phyloP scores from a whole-genome alignment of 2,113 vertebrate species.

The Chaenocephalus aceratus region DNA sequence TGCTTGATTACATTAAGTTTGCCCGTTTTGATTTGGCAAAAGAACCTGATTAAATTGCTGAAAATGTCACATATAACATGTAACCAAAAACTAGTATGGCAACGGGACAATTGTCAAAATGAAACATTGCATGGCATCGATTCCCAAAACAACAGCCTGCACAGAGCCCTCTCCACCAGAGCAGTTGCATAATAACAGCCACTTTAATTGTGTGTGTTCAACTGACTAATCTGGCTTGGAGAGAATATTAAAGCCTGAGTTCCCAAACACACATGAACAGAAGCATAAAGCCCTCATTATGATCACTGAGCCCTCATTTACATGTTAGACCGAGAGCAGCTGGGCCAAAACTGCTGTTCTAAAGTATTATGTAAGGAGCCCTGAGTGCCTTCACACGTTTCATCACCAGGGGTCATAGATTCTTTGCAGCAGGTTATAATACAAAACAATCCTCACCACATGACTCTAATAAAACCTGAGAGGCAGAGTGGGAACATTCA shows the following conservation, averaged over 20 bases:
- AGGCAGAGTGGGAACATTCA: neutral
- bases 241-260: conserved; percentile 60
- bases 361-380: conserved; percentile 51
- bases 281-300: conserved; percentile 68
- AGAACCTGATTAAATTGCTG: neutral
- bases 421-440: conserved; percentile 28
- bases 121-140: neutral
- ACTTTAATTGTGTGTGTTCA: conserved; percentile 42
- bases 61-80: neutral
- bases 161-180: neutral
- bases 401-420: conserved; percentile 66
- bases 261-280: conserved; percentile 52
- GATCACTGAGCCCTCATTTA: conserved; percentile 48
- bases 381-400: conserved; percentile 1
- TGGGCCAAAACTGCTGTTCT: conserved; percentile 21
- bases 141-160: conserved; percentile 27
- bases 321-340: conserved; percentile 49
- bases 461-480: conserved; percentile 52
- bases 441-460: conserved; percentile 49
- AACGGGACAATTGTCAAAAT: conserved; percentile 2
- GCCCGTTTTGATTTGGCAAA: neutral
- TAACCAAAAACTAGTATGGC: neutral
- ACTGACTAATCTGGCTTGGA: conserved; percentile 57
- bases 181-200: conserved; percentile 52
- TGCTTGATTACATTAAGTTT: conserved; percentile 12